Conservation (phyloP, 2,797 vertebrate species). For the Anguilla anguilla region DNA sequence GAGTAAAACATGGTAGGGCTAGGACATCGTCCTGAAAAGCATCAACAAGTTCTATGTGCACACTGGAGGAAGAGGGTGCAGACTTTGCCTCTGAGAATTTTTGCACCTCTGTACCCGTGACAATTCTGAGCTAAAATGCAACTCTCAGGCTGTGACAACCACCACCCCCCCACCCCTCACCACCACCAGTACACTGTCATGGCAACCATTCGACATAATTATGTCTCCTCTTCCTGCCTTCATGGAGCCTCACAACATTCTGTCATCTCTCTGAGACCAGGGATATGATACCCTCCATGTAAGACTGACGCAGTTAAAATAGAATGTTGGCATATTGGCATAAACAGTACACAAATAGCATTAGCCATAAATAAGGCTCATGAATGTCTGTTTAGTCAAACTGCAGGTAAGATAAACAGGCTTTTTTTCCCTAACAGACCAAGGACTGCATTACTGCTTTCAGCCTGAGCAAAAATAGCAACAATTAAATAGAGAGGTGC, state of each 20-base stretch:
- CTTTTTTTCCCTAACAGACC: constrained; percentile 5
- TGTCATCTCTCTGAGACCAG: constrained; percentile 61
- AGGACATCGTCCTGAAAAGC: background rate
- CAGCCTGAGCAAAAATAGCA: background rate
- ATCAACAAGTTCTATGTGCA: background rate
- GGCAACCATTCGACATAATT: constrained; percentile 78
- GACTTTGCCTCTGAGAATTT: constrained; percentile 64
- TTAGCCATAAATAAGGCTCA: background rate
- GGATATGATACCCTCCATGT: background rate
- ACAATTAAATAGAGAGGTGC: constrained; percentile 17
- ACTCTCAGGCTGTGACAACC: constrained; percentile 78
- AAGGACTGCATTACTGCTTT: background rate
- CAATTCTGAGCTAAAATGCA: constrained; percentile 82
- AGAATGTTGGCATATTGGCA: constrained; percentile 15
- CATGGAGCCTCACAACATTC: constrained; percentile 65
- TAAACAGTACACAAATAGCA: constrained; percentile 21
- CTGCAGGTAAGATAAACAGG: constrained; percentile 19
- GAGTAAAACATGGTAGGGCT: background rate
- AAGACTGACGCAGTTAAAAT: constrained; percentile 8
- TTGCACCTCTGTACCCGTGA: constrained; percentile 62
- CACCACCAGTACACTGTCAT: constrained; percentile 64
- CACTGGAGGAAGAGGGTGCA: background rate
- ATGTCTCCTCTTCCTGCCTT: constrained; percentile 75
- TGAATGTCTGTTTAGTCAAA: background rate
- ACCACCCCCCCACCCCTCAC: constrained; percentile 70